phyloP scores from a whole-genome alignment of 1,140 invertebrate genomes.

The Brachionus manjavacas region DNA sequence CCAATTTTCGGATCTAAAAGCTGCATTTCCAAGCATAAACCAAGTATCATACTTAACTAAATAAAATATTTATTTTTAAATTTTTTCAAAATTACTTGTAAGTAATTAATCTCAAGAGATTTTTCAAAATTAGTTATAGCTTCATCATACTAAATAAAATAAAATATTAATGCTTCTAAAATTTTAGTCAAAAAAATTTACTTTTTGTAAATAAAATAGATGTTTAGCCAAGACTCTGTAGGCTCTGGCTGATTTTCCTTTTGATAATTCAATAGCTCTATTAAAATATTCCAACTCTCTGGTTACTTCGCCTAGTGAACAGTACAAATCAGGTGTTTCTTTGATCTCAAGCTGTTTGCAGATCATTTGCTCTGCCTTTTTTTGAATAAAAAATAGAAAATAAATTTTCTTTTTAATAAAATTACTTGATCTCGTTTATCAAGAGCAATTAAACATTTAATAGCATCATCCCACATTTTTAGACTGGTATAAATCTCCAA shows the following conservation, averaged over 20 bases:
- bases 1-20: constrained; percentile 73
- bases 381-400: constrained; percentile 5
- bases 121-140: constrained; percentile 62
- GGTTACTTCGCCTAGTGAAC: constrained; percentile 77
- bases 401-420: not conserved
- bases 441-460: constrained; percentile 78
- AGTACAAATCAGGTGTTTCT: constrained; percentile 78
- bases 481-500: constrained; percentile 75
- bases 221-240: constrained; percentile 35
- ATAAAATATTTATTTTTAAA: not conserved
- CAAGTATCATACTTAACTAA: constrained; percentile 64
- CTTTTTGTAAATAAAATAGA: constrained; percentile 7
- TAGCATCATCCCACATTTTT: constrained; percentile 84
- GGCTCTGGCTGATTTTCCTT: constrained; percentile 51
- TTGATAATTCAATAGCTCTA: constrained; percentile 83
- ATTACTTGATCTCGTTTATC: constrained; percentile 73
- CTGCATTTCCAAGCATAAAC: constrained; percentile 78
- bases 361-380: constrained; percentile 78
- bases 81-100: constrained; percentile 54
- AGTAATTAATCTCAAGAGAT: constrained; percentile 75
- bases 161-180: not conserved
- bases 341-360: constrained; percentile 71
- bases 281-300: constrained; percentile 69
- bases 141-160: constrained; percentile 48
- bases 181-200: constrained; percentile 39